Evolutionary conservation across 2,888 invertebrate genomes (phyloP).

Genomic region (Scaptomyza cyrtandrae): DNA sequence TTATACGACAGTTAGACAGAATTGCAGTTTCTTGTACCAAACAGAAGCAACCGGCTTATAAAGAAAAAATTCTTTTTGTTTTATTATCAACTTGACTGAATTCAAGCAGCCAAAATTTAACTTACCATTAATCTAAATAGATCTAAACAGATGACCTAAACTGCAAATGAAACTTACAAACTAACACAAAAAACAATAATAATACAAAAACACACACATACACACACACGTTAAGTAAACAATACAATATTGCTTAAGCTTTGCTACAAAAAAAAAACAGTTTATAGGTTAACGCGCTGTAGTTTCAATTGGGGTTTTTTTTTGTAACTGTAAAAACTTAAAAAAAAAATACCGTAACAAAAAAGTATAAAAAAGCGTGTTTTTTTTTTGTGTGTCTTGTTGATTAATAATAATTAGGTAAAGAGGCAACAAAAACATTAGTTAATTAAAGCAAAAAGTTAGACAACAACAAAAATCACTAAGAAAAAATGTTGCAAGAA

Average conservation of each 20-base stretch:
- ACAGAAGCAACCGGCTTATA: too few relatives aligned
- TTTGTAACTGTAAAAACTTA: constrained; percentile 37
- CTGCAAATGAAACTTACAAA: constrained; percentile 12
- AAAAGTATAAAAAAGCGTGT: constrained; percentile 39
- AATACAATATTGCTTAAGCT: constrained; percentile 45
- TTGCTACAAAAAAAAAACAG: constrained; percentile 27
- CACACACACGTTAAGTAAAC: constrained; percentile 26
- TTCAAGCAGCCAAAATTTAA: too few relatives aligned
- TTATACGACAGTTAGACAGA: too few relatives aligned
- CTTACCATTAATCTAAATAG: neutral
- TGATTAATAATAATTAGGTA: constrained; percentile 81
- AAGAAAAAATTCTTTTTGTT: too few relatives aligned
- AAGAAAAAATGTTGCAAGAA: constrained; percentile 19
- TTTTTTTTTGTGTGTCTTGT: constrained; percentile 75
- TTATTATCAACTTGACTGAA: too few relatives aligned
- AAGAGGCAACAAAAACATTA: constrained; percentile 56
- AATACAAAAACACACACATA: constrained; percentile 12
- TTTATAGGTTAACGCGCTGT: constrained; percentile 68
- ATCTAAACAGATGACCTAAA: neutral
- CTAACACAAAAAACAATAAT: constrained; percentile 19
- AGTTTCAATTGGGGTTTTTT: constrained; percentile 58
- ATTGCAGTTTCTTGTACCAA: too few relatives aligned
- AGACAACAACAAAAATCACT: constrained; percentile 16
- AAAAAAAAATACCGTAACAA: constrained; percentile 10
- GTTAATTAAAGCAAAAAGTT: constrained; percentile 53